These are phyloP conservation scores for Pristionchus mayeri DNA, from an alignment of 2,888 invertebrate species.

Conservation along the genomic window DNA sequence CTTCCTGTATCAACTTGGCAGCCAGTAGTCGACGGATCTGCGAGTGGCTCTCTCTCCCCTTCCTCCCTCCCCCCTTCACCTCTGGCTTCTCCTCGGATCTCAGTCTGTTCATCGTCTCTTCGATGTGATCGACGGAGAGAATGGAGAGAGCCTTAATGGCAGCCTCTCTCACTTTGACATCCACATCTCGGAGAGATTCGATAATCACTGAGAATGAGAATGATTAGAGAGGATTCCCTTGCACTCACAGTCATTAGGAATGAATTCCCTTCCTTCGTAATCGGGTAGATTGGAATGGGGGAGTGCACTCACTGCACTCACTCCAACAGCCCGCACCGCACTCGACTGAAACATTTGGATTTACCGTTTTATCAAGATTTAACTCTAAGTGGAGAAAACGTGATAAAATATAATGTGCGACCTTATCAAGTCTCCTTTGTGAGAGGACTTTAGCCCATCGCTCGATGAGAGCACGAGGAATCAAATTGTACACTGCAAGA, in stretches of 20 bases:
- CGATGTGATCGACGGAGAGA: neutral
- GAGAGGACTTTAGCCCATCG: constrained; percentile 44
- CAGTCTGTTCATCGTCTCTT: neutral
- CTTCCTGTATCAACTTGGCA: constrained; percentile 37
- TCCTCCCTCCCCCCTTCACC: neutral
- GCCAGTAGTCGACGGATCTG: constrained; percentile 36
- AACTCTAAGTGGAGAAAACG: too few relatives aligned
- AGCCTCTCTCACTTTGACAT: constrained; percentile 41
- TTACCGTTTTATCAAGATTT: too few relatives aligned
- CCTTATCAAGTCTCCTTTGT: constrained; percentile 44
- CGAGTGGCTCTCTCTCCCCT: too few relatives aligned
- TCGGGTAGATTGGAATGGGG: constrained; percentile 14
- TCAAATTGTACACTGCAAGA: constrained; percentile 12
- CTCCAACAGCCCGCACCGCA: constrained; percentile 2
- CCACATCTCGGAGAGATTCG: constrained; percentile 13
- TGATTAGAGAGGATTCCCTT: neutral
- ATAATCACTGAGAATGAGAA: neutral
- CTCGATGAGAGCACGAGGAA: constrained; percentile 10
- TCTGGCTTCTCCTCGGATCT: constrained; percentile 4
- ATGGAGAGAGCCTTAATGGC: constrained; percentile 32
- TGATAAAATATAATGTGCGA: neutral
- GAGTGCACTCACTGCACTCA: constrained; percentile 1
- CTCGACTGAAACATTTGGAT: neutral
- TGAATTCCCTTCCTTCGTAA: neutral
- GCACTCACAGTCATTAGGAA: constrained; percentile 14